Evolutionary conservation across 2,797 vertebrate species (phyloP).

Genomic region (Eupleurogrammus muticus): DNA sequence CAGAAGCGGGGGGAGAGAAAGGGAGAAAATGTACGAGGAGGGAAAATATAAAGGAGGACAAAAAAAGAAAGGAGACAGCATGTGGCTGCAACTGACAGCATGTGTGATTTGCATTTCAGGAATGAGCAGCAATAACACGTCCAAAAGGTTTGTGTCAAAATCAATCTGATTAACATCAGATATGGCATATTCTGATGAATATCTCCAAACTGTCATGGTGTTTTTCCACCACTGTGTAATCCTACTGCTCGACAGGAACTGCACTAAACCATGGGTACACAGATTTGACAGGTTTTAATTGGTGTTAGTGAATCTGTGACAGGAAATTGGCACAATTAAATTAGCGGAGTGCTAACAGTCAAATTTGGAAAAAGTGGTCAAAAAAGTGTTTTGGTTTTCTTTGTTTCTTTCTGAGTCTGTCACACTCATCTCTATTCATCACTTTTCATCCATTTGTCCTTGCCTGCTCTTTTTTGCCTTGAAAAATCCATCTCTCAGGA

Average conservation of each 20-base stretch:
- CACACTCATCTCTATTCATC: constrained; percentile 35
- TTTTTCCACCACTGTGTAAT: constrained; percentile 29
- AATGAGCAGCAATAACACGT: constrained; percentile 42
- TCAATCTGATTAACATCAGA: constrained; percentile 46
- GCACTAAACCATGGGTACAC: constrained; percentile 46
- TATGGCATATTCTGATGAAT: constrained; percentile 56
- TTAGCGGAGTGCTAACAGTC: constrained; percentile 39
- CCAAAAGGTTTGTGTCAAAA: constrained; percentile 55
- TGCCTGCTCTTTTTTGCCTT: constrained; percentile 45
- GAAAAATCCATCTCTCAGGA: constrained; percentile 62
- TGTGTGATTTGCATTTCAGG: constrained; percentile 51
- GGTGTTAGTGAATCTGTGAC: constrained; percentile 70
- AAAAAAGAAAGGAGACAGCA: constrained; percentile 21
- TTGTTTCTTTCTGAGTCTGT: neutral
- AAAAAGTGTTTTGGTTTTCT: constrained; percentile 10
- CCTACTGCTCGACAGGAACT: constrained; percentile 33
- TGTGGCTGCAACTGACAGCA: constrained; percentile 40
- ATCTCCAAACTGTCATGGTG: constrained; percentile 25
- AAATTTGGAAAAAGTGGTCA: constrained; percentile 3
- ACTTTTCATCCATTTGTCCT: constrained; percentile 55
- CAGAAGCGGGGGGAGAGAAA: constrained; percentile 31
- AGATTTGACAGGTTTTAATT: constrained; percentile 75
- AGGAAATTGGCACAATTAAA: constrained; percentile 58
- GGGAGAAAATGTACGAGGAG: constrained; percentile 29
- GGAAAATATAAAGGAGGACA: constrained; percentile 29